Evolutionary conservation across 2,888 invertebrate species (phyloP).

Genomic region (Eristalis intricaria): DNA sequence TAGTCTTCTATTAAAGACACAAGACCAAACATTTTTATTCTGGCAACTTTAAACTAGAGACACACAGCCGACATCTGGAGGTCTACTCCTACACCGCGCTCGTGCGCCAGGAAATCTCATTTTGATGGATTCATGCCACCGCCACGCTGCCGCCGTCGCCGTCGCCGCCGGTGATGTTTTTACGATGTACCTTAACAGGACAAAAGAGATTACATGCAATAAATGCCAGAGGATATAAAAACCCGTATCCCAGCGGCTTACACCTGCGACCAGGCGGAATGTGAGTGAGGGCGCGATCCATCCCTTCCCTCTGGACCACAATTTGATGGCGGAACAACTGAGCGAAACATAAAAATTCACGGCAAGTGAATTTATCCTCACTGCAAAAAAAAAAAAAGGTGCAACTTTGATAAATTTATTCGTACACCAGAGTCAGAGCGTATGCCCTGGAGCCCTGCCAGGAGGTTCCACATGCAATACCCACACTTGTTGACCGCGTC

Average conservation of each 20-base stretch:
- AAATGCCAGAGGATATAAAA: conserved; percentile 34
- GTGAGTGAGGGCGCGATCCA: neutral
- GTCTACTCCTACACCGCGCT: neutral
- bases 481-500: conserved; percentile 17
- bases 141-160: neutral
- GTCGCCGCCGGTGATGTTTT: neutral
- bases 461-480: neutral
- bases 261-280: conserved; percentile 2
- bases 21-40: neutral
- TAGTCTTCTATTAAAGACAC: neutral
- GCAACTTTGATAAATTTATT: conserved; percentile 28
- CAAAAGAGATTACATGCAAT: conserved; percentile 38
- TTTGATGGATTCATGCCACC: conserved; percentile 29
- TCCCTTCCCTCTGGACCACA: neutral
- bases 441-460: neutral
- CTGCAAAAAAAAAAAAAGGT: conserved; percentile 6
- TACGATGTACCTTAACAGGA: conserved; percentile 22
- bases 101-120: conserved; percentile 28
- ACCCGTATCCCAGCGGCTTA: conserved; percentile 15
- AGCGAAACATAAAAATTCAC: neutral
- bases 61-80: neutral
- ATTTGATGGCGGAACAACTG: conserved; percentile 6
- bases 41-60: conserved; percentile 15
- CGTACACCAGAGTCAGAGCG: neutral
- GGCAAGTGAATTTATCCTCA: neutral